Base-by-base conservation (phyloP, 2,888 invertebrate genomes). In the Trissoscelio sp. region DNA sequence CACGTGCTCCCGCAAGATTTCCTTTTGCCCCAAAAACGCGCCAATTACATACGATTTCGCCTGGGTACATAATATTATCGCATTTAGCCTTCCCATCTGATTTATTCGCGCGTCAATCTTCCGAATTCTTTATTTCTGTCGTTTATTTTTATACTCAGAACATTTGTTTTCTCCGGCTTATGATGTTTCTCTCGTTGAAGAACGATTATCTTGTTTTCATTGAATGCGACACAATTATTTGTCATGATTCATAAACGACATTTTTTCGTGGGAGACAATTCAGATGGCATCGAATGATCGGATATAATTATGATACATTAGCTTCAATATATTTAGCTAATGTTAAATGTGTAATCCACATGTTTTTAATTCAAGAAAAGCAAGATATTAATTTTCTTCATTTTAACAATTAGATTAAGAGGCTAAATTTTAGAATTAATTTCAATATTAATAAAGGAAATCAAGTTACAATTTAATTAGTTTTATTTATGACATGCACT, bases 1-100 rank as follows among this genome's bases (percentile, higher is more conserved):
- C 81, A 75, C 80, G 80, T 75, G 80, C 80, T 70, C 51, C 58
- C 51, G 70, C 70, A 64, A 70, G 42, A 75, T 53, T 72, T 64
- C 42, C 9, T 42, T 55, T 55, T 70, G 64, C 73, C 58, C 70
- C 44, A 62, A 69, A 64, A 62, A 14, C 31, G 55, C 46, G 55
- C 73, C 73, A 79, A 79, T 79, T 79, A 73, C 66, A 53, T 37
- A n/a, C 18, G 28, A 57, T 64, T 37, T 57, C 48, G 16, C 28
- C 12, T 48, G 66, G 60, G 53, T 67, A 58, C 60, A 69, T 69
- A 74, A 73, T 20, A 79, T 74, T 67, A 73, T 62, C 66, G 22
- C 60, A 18, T 48, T 79, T 46, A 31, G 16, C 2, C 51, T 44
- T n/a, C 9, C 16, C 53, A 53, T 24, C 64, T 70, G 70, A 62